phyloP scores from a whole-genome alignment of 2,888 invertebrate species.

The Dasysyrphus albostriatus region DNA sequence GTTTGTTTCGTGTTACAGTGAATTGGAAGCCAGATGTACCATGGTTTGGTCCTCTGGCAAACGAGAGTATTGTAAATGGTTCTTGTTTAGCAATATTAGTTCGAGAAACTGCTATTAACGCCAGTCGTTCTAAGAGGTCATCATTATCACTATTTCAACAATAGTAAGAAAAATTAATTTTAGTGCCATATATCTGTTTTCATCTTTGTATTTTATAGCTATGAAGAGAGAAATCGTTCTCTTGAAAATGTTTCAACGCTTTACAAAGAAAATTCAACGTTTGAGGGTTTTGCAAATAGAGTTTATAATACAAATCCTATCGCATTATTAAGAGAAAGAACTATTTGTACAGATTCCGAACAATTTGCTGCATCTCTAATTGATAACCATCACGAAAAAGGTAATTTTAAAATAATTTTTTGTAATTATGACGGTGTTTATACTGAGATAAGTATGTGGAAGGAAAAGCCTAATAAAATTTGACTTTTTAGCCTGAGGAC shows the following conservation, averaged over 20 bases:
- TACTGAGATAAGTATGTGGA: no score
- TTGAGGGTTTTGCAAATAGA: conserved; percentile 93
- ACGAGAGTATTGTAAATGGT: conserved; percentile 90
- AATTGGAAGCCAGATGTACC: conserved; percentile 94
- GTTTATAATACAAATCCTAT: conserved; percentile 88
- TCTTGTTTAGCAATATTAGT: conserved; percentile 92
- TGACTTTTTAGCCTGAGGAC: no score
- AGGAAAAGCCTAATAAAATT: no score
- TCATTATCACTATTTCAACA: conserved; percentile 95
- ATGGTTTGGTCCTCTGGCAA: conserved; percentile 98
- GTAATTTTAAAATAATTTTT: conserved; percentile 70
- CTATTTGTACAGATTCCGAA: conserved; percentile 80
- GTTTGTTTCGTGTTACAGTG: conserved; percentile 94
- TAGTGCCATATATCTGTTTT: conserved; percentile 22
- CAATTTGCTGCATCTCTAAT: conserved; percentile 86
- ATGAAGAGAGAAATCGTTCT: conserved; percentile 94
- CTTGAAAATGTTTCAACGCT: conserved; percentile 93
- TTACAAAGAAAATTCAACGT: conserved; percentile 94
- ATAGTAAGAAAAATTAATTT: conserved; percentile 86
- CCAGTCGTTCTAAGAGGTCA: conserved; percentile 95
- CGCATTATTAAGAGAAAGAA: conserved; percentile 78
- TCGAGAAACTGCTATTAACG: conserved; percentile 94
- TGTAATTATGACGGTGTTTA: no score
- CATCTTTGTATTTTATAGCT: conserved; percentile 85
- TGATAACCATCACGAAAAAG: conserved; percentile 84